Base-by-base conservation (phyloP, 1,140 invertebrate genomes). In the silkworm (Bombyx mori) region DNA sequence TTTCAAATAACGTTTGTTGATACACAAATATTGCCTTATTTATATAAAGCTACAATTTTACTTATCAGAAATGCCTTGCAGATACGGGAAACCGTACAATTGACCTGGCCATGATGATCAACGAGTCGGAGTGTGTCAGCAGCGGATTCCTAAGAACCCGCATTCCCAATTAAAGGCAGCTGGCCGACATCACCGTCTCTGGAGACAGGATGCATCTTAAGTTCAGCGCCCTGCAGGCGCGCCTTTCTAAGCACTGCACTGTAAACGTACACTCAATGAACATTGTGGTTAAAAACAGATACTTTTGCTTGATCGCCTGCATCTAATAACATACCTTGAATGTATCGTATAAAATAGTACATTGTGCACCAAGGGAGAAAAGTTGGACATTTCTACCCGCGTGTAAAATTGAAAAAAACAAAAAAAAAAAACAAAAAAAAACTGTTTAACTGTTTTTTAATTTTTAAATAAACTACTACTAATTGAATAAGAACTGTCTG, bases 61-160 rank as follows among this genome's bases (percentile, higher is more conserved):
- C 26, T 35, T 35, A 59, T 63, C 62, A 65, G 62, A 65, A 66
- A 67, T 65, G 56, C 51, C 35, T 49, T 56, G 61, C 42, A 47
- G 45, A 56, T 52, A 47, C 60, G 59, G 62, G 58, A 62, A 57
- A 64, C 44, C 55, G 2, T 44, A 65, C 66, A 65, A 73, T 71
- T 77, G 71, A 78, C 72, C 78, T 66, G 68, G 63, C 67, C 55
- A 59, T 60, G 67, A 69, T 73, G 70, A 73, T 73, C 71, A 62
- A 66, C 66, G 60, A 62, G 68, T 55, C 63, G 63, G 62, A 62
- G 61, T 72, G 76, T 70, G 69, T 68, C 67, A 72, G 69, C 80
- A 76, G 80, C 75, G 67, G 71, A 56, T 70, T 79, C 77, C 77
- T 79, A 66, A 78, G 80, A 82, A 82, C 81, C 70, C 62, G 76